Evolutionary conservation across 2,888 invertebrate genomes (phyloP).

Genomic region (Poecilus cupreus): DNA sequence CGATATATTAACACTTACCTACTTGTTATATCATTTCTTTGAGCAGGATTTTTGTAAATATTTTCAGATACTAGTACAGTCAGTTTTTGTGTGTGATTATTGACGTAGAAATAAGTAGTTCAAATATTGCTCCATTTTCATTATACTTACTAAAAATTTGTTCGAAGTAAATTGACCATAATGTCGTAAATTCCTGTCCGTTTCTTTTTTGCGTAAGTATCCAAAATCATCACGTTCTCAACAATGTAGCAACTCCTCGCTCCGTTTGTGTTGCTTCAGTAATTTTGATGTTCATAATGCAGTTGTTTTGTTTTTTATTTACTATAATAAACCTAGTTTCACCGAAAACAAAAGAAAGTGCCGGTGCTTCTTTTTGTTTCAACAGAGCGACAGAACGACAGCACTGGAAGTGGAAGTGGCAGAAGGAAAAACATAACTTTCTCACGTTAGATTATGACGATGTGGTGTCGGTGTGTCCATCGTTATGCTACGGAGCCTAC

Average conservation of each 20-base stretch:
- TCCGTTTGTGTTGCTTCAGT: conserved; percentile 8
- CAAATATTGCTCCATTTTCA: too few species aligned
- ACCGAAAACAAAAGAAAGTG: conserved; percentile 47
- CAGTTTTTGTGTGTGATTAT: too few species aligned
- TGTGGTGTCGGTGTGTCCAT: background rate
- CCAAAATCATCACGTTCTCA: conserved; percentile 4
- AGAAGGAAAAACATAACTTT: conserved; percentile 35
- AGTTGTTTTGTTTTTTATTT: conserved; percentile 46
- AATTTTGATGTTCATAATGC: conserved; percentile 44
- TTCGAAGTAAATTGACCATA: too few species aligned
- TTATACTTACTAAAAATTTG: too few species aligned
- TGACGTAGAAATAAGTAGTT: too few species aligned
- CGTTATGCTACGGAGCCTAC: background rate
- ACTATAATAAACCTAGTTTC: conserved; percentile 54
- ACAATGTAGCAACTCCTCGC: background rate
- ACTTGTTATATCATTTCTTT: too few species aligned
- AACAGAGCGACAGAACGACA: conserved; percentile 6
- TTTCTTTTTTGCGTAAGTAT: conserved; percentile 26
- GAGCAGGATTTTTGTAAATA: too few species aligned
- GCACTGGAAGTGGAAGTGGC: background rate
- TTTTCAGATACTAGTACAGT: too few species aligned
- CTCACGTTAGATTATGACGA: conserved; percentile 43
- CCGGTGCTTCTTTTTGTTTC: conserved; percentile 34
- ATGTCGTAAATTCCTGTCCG: too few species aligned
- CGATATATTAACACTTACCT: too few species aligned